Evolutionary conservation across 2,113 vertebrate species (phyloP).

Genomic region (Noturus placidus): DNA sequence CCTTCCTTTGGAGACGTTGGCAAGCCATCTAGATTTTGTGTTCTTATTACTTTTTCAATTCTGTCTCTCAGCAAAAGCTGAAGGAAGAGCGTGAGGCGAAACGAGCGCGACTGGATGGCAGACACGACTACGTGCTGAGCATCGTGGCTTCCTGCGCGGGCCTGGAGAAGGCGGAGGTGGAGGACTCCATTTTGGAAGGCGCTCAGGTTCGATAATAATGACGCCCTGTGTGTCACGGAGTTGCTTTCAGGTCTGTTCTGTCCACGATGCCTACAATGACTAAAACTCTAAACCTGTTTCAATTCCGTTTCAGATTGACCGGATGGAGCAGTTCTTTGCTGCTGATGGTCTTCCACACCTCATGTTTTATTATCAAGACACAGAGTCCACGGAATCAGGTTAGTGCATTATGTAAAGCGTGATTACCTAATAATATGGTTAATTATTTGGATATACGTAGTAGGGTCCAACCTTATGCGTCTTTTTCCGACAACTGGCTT

Average conservation of each 20-base stretch:
- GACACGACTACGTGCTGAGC: constrained; percentile 85
- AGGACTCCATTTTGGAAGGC: constrained; percentile 89
- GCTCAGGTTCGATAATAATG: constrained; percentile 73
- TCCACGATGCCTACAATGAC: not conserved
- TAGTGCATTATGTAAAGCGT: not conserved
- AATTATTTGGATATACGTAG: not conserved
- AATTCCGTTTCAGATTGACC: constrained; percentile 76
- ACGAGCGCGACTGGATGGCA: constrained; percentile 80
- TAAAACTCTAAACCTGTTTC: not conserved
- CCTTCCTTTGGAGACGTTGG: not conserved
- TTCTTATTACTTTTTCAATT: not conserved
- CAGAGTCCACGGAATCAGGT: constrained; percentile 80
- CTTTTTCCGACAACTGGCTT: not conserved
- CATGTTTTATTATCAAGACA: constrained; percentile 90
- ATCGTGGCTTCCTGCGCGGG: constrained; percentile 82
- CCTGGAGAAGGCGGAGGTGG: constrained; percentile 83
- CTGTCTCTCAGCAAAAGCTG: constrained; percentile 83
- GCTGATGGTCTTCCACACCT: constrained; percentile 79
- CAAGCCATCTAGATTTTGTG: not conserved
- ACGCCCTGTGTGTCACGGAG: not conserved
- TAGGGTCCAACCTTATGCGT: not conserved
- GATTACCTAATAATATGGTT: not conserved
- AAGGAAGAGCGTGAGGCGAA: constrained; percentile 91
- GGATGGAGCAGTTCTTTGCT: constrained; percentile 86
- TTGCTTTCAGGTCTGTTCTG: not conserved